A percentile compares a stretch with the other conserved stretches of the same genome.
phyloP scores from a whole-genome alignment of 1,140 invertebrate species.

The Ostrea denselamellosa region DNA sequence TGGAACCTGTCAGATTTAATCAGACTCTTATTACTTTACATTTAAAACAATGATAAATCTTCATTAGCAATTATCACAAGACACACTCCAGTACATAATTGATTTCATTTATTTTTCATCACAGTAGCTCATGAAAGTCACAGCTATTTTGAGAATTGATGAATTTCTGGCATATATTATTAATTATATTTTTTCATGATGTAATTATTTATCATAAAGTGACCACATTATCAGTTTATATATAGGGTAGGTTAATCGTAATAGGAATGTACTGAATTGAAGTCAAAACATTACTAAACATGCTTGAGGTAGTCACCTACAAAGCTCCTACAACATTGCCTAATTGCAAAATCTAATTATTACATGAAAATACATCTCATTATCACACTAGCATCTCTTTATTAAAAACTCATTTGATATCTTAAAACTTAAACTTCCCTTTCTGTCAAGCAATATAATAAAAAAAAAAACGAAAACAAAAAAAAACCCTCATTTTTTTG shows the following conservation, averaged over 20 bases:
- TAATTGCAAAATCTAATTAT: too few relatives aligned
- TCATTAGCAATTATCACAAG: constrained; percentile 32
- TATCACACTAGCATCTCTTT: too few relatives aligned
- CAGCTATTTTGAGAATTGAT: constrained; percentile 26
- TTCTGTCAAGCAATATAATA: too few relatives aligned
- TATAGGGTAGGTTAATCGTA: not conserved
- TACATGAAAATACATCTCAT: too few relatives aligned
- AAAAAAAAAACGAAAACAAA: too few relatives aligned
- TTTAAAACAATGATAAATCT: constrained; percentile 3
- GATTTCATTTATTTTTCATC: constrained; percentile 35
- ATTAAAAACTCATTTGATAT: too few relatives aligned
- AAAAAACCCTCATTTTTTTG: too few relatives aligned
- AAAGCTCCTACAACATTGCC: too few relatives aligned
- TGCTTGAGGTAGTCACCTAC: too few relatives aligned
- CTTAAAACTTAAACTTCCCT: too few relatives aligned
- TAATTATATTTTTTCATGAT: not conserved
- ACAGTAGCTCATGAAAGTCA: not conserved
- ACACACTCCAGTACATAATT: constrained; percentile 22
- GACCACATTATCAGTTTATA: not conserved
- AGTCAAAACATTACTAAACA: too few relatives aligned
- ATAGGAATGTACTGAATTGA: not conserved
- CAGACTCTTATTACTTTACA: constrained; percentile 20
- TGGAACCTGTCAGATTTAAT: constrained; percentile 28
- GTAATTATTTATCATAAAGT: not conserved
- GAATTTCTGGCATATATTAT: not conserved